phyloP scores from a whole-genome alignment of 2,888 invertebrate species.

The Philaethria dido region DNA sequence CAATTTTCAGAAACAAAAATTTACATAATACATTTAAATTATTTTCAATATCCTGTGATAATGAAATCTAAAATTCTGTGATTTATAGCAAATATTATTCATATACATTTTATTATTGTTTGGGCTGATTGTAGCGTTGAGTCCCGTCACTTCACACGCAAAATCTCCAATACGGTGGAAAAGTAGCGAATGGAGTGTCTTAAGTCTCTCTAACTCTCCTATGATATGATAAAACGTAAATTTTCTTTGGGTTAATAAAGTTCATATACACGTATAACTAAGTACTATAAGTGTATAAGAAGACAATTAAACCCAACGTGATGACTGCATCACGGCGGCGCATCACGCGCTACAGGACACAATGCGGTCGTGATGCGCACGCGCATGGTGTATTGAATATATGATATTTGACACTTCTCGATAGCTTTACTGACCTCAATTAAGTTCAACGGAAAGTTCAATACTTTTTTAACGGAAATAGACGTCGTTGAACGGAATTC shows the following conservation, averaged over 20 bases:
- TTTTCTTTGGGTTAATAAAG: background rate
- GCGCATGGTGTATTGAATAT: slow-evolving; percentile 46
- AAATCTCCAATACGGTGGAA: too few species aligned
- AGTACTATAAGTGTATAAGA: slow-evolving; percentile 9
- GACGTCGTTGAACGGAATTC: background rate
- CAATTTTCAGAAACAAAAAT: too few species aligned
- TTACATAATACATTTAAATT: too few species aligned
- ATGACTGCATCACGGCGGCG: slow-evolving; percentile 37
- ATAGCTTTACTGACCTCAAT: slow-evolving; percentile 33
- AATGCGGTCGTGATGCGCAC: slow-evolving; percentile 45
- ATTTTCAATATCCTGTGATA: too few species aligned
- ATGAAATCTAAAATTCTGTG: too few species aligned
- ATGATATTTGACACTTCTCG: slow-evolving; percentile 37
- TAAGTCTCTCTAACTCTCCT: too few species aligned
- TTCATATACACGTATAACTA: background rate
- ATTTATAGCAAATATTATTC: too few species aligned
- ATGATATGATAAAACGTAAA: too few species aligned
- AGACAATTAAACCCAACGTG: slow-evolving; percentile 35
- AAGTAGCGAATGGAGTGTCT: too few species aligned
- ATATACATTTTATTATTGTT: too few species aligned
- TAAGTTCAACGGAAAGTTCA: slow-evolving; percentile 10
- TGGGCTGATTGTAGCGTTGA: too few species aligned
- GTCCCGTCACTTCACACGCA: too few species aligned
- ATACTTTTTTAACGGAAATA: background rate
- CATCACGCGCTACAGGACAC: slow-evolving; percentile 45